Evolutionary conservation across 1,140 invertebrate species (phyloP).

Genomic region (Littorina saxatilis): DNA sequence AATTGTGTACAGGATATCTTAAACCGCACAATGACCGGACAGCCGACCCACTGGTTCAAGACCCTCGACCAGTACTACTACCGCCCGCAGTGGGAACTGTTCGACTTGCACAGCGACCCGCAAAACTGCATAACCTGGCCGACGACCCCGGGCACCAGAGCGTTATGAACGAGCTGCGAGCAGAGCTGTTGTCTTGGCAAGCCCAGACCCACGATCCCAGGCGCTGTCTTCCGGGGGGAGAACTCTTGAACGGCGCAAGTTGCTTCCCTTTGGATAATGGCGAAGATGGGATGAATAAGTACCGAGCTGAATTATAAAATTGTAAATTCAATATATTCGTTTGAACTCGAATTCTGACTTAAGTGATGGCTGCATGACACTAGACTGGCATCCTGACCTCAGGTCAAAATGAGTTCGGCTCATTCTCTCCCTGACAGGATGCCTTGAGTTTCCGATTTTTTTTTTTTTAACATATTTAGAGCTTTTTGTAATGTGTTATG

Average conservation of each 20-base stretch:
- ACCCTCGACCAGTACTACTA: slow-evolving; percentile 87
- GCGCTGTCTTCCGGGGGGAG: slow-evolving; percentile 87
- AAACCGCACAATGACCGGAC: slow-evolving; percentile 78
- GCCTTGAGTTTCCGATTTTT: too few relatives aligned
- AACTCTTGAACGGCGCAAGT: slow-evolving; percentile 73
- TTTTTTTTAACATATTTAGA: too few relatives aligned
- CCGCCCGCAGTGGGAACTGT: slow-evolving; percentile 91
- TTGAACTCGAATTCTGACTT: too few relatives aligned
- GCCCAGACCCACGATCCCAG: slow-evolving; percentile 88
- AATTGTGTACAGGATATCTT: slow-evolving; percentile 86
- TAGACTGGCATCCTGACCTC: too few relatives aligned
- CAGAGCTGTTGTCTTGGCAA: slow-evolving; percentile 85
- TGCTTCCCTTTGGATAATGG: too few relatives aligned
- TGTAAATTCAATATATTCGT: too few relatives aligned
- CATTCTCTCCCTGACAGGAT: too few relatives aligned
- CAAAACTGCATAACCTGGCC: slow-evolving; percentile 63
- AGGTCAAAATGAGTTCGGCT: too few relatives aligned
- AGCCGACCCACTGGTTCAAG: slow-evolving; percentile 87
- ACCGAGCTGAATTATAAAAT: too few relatives aligned
- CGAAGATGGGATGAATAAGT: too few relatives aligned
- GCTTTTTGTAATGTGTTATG: too few relatives aligned
- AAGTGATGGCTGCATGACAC: too few relatives aligned
- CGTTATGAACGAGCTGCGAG: slow-evolving; percentile 77
- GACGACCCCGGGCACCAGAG: slow-evolving; percentile 76
- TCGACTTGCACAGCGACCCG: slow-evolving; percentile 84